These are phyloP conservation scores for Agrotis clavis DNA, from an alignment of 2,888 invertebrate species.

Conservation along the genomic window DNA sequence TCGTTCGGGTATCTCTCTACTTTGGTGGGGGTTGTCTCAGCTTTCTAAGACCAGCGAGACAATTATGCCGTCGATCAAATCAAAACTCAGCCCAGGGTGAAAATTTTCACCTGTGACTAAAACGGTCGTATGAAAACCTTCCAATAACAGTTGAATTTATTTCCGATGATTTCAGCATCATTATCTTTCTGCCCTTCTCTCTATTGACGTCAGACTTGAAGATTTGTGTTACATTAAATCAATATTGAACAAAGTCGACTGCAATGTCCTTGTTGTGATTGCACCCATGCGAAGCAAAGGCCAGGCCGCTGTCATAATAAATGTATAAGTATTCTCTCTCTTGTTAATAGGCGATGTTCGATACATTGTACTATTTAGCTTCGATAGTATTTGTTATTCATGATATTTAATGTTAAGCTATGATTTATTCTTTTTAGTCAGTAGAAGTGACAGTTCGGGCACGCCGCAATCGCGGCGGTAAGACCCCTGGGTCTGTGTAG, in stretches of 20 bases:
- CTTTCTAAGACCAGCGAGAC: too few species aligned
- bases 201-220: neutral
- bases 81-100: neutral
- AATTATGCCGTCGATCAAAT: neutral
- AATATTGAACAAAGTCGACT: neutral
- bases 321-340: neutral
- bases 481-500: too few species aligned
- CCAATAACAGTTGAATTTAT: neutral
- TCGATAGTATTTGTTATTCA: neutral
- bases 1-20: neutral
- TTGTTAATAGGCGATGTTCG: neutral
- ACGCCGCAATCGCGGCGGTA: too few species aligned
- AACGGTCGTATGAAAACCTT: neutral
- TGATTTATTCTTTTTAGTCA: neutral
- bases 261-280: neutral
- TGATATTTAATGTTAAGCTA: neutral
- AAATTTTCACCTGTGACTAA: neutral
- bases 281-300: neutral
- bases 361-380: neutral
- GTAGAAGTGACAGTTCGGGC: too few species aligned
- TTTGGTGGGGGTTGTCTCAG: neutral
- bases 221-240: neutral
- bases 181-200: too few species aligned
- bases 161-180: neutral
- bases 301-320: neutral